Evolutionary conservation across 2,797 vertebrate genomes (phyloP), one percentile per base, ranked within the genome.

Genomic region (Astyanax mexicanus): DNA sequence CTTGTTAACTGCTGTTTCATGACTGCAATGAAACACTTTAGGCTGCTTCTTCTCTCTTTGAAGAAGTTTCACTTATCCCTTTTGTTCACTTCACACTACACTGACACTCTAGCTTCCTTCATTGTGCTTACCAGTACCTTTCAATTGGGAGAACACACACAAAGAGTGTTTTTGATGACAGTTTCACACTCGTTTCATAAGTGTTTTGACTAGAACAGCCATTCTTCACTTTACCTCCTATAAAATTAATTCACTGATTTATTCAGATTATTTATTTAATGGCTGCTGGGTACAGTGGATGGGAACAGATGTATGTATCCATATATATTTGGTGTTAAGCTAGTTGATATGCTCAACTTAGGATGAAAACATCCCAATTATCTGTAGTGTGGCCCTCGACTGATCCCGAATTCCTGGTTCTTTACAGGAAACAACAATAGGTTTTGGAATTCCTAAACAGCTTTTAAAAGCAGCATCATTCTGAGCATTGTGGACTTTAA

Each of bases 51-150:
- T 49, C 38, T 45, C 12, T 61, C 29, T 51, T 61, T 51, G 32
- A 52, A 44, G 45, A 67, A 6, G 45, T 11, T 27, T 69, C 44
- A 54, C 54, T 57, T 51, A 29, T 29, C 60, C n/a, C 70, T 57
- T 78, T 81, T 75, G 80, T 74, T 37, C 60, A 70, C 52, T 29
- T 75, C 72, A 71, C 52, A 74, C 66, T 71, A 57, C 55, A 45
- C 27, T 75, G 72, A 71, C 55, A 71, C 42, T 47, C 6, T 45
- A 67, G 49, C 67, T 67, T 68, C 40, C 69, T 47, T 67, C 72
- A 51, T 73, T 76, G 74, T 80, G 25, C 72, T 57, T 37, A 54
- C 27, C 27, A n/a, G n/a, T n/a, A n/a, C n/a, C 2, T 62, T 45
- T 66, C 23, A 67, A 77, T 58, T 75, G 60, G 51, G 47, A 74